Evolutionary conservation across 1,140 invertebrate species (phyloP).

Genomic region (Apis florea): DNA sequence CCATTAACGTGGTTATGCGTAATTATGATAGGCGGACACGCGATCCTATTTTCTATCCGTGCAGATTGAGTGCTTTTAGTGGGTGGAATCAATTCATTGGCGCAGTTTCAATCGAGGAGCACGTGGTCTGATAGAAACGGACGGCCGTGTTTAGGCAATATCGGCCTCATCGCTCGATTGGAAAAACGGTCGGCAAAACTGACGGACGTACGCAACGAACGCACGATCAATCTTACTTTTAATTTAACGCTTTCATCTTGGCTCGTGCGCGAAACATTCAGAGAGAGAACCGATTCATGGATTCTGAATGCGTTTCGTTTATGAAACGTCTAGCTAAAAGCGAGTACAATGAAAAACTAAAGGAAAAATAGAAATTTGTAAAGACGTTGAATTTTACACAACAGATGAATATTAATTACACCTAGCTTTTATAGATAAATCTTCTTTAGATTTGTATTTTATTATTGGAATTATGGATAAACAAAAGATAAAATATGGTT

Average conservation of each 20-base stretch:
- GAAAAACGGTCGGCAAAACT: not conserved
- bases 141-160: not conserved
- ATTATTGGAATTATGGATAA: too few species aligned
- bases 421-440: not conserved
- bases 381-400: not conserved
- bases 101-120: conserved; percentile 21
- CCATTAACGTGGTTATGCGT: not conserved
- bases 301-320: not conserved
- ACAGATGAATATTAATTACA: not conserved
- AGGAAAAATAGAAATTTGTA: not conserved
- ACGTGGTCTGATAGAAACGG: not conserved
- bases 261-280: not conserved
- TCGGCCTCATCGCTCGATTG: not conserved
- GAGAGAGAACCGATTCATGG: not conserved
- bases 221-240: conserved; percentile 34
- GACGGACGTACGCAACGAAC: not conserved
- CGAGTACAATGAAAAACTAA: not conserved
- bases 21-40: not conserved
- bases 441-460: too few species aligned
- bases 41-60: not conserved
- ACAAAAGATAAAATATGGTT: too few species aligned
- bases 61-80: not conserved
- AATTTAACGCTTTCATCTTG: conserved; percentile 10
- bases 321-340: not conserved
- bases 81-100: conserved; percentile 23